phyloP scores from a whole-genome alignment of 1,140 invertebrate species.

The Diorhabda carinulata region DNA sequence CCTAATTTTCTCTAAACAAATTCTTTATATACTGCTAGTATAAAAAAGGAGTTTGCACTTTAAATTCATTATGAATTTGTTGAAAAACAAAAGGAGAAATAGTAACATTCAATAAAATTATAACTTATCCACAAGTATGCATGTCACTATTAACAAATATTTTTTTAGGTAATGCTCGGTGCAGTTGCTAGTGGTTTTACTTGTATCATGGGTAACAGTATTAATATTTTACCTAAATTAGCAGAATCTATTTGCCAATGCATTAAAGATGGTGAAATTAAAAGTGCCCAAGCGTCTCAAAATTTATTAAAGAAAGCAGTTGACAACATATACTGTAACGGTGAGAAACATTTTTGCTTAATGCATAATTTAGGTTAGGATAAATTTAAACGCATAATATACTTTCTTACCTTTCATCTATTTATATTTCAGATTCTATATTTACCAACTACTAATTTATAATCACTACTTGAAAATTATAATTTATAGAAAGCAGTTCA shows the following conservation, averaged over 20 bases:
- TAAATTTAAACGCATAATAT: no score
- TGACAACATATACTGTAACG: conserved; percentile 34
- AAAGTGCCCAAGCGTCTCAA: conserved; percentile 37
- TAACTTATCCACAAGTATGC: conserved; percentile 1
- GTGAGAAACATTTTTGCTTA: conserved; percentile 19
- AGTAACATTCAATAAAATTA: neutral
- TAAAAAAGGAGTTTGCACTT: no score
- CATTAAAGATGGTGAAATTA: conserved; percentile 36
- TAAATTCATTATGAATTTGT: no score
- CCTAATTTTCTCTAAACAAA: neutral
- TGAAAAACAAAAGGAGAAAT: no score
- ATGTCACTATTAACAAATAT: no score
- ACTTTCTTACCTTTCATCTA: no score
- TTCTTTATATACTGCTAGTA: no score
- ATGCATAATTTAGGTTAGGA: no score
- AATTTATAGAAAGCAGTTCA: no score
- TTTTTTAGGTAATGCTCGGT: conserved; percentile 38
- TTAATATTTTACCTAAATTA: conserved; percentile 40
- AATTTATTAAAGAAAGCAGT: conserved; percentile 34
- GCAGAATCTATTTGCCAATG: conserved; percentile 37
- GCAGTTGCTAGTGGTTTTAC: conserved; percentile 40
- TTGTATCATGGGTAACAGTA: conserved; percentile 37
- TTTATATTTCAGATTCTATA: no score
- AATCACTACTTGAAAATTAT: no score
- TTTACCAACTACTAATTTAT: no score